Evolutionary conservation across 2,797 vertebrate genomes (phyloP), one percentile per base, ranked within the genome.

Genomic region (Xenops minutus): DNA sequence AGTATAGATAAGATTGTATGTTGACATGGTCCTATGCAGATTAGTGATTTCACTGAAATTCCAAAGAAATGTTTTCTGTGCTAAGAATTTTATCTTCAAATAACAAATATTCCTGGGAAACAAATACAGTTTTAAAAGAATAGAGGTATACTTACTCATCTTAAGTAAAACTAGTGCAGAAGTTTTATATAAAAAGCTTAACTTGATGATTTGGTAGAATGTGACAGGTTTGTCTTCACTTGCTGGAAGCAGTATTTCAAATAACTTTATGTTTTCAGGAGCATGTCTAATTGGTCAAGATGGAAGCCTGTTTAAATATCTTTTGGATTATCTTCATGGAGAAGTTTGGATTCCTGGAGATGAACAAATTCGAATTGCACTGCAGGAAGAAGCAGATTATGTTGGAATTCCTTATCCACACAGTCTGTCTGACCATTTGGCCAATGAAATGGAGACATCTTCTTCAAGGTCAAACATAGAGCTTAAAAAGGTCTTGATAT

Each of bases 401-500:
- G 98, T 98, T 94, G 98, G 98, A 86, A 98, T 98, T 62, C 97
- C 98, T 41, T 98, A 98, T 73, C 98, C 98, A 1, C 97, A 97
- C 49, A 98, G 71, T 86, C 83, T 98, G 56, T 97, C 97, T 54
- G 98, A 98, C 84, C 97, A 98, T 83, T 96, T 98, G 94, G 98
- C 97, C 92, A 98, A 96, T 96, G 98, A 98, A 97, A 97, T 98
- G 97, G 98, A 98, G 91, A 97, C 87, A 3, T 95, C 97, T 59
- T 97, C 97, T 95, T 98, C 96, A 96, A 98, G 94, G 94, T 97
- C 96, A 96, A 97, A 96, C 85, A 94, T 76, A 95, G 97, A 98
- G 91, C 97, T 98, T 94, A 97, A 98, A 98, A 98, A 98, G 97
- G 98, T 98, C 93, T 97, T 96, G 91, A 80, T 62, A 95, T 96